A percentile compares a stretch with the other conserved stretches of the same genome.
These are phyloP conservation scores for Trilocha varians DNA, from an alignment of 2,888 invertebrate species.

Conservation along the genomic window DNA sequence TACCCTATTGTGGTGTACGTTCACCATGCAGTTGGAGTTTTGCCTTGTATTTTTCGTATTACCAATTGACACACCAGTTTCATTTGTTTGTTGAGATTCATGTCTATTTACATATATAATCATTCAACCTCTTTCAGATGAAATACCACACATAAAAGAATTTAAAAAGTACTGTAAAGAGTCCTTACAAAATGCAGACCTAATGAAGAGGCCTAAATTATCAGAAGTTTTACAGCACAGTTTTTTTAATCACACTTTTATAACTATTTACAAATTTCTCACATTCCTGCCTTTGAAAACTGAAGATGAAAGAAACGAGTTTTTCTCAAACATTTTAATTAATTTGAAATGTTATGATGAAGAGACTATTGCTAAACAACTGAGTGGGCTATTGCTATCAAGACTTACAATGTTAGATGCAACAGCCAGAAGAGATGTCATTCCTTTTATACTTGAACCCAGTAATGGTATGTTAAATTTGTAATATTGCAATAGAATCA, in stretches of 20 bases:
- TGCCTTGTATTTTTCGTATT: too few species aligned
- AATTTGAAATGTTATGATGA: slow-evolving; percentile 83
- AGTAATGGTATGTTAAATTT: slow-evolving; percentile 71
- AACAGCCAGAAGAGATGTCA: slow-evolving; percentile 81
- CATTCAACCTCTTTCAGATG: slow-evolving; percentile 59
- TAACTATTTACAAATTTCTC: slow-evolving; percentile 86
- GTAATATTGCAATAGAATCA: too few species aligned
- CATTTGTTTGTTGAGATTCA: too few species aligned
- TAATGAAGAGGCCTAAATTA: slow-evolving; percentile 78
- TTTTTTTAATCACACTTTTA: slow-evolving; percentile 90
- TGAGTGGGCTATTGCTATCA: slow-evolving; percentile 84
- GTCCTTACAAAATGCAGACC: slow-evolving; percentile 77
- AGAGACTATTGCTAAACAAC: slow-evolving; percentile 84
- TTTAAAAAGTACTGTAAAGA: slow-evolving; percentile 81
- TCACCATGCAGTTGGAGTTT: too few species aligned
- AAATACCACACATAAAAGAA: slow-evolving; percentile 78
- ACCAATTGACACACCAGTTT: too few species aligned
- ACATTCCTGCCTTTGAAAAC: slow-evolving; percentile 86
- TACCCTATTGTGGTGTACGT: too few species aligned
- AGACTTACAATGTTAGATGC: slow-evolving; percentile 88
- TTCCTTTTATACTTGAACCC: slow-evolving; percentile 82
- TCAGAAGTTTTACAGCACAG: slow-evolving; percentile 78
- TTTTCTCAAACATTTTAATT: slow-evolving; percentile 81
- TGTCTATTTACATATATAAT: too few species aligned
- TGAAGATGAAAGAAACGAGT: slow-evolving; percentile 82